phyloP scores from a whole-genome alignment of 1,140 invertebrate genomes.

The Ceratina calcarata region DNA sequence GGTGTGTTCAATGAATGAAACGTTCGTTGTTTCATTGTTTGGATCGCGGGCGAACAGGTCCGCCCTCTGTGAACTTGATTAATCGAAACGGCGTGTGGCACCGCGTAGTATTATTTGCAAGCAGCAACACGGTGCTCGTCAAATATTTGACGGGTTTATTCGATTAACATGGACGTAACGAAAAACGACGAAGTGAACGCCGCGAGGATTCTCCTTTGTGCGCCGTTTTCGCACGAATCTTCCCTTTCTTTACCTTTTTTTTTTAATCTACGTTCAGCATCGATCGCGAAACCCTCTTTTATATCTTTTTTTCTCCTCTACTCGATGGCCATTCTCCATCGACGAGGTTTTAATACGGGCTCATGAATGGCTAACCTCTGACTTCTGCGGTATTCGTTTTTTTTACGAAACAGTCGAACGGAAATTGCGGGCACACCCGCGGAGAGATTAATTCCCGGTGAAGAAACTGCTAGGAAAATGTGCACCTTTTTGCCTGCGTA shows the following conservation, averaged over 20 bases:
- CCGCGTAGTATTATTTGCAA: neutral
- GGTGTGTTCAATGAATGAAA: constrained; percentile 28
- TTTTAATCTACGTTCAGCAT: neutral
- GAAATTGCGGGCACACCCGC: neutral
- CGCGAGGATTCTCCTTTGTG: neutral
- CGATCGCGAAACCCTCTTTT: neutral
- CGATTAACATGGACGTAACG: constrained; percentile 9
- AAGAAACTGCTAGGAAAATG: neutral
- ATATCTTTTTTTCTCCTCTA: too few species aligned
- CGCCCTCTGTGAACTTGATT: constrained; percentile 29
- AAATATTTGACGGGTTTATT: constrained; percentile 38
- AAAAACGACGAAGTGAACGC: neutral
- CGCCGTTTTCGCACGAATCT: neutral
- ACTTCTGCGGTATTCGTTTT: neutral
- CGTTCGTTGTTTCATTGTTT: constrained; percentile 32
- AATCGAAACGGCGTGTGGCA: neutral
- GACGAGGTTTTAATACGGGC: constrained; percentile 4
- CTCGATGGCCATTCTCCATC: neutral
- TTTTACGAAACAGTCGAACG: constrained; percentile 15
- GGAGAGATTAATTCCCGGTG: constrained; percentile 1
- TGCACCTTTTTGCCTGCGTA: neutral
- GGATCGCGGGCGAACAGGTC: neutral
- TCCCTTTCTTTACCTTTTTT: neutral
- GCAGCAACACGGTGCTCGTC: constrained; percentile 3
- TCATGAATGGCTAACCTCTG: neutral